These are phyloP conservation scores for Chelonoidis abingdonii DNA, from an alignment of 2,113 vertebrate species.

Conservation along the genomic window DNA sequence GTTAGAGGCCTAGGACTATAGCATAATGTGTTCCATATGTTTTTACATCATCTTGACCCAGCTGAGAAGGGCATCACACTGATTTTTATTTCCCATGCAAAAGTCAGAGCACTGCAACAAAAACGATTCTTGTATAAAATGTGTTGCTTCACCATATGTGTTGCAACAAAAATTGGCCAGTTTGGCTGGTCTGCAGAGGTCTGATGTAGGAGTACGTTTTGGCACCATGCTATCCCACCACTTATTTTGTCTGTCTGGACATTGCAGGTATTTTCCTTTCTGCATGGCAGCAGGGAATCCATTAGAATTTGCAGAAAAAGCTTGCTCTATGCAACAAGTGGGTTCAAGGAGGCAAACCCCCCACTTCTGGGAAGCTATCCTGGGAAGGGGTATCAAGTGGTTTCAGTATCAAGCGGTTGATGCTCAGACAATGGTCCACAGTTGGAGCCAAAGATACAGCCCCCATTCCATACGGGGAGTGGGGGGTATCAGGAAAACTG, in stretches of 20 bases:
- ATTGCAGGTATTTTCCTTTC: neutral
- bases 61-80: neutral
- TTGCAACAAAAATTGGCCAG: neutral
- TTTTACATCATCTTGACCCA: neutral
- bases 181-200: neutral
- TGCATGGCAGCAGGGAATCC: neutral
- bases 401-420: neutral
- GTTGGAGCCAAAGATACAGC: neutral
- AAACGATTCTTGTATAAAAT: neutral
- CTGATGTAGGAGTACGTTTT: neutral
- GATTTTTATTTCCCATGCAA: neutral
- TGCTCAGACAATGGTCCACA: neutral
- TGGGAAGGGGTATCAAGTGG: neutral
- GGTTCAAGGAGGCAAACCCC: rapidly evolving
- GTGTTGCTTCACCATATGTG: neutral
- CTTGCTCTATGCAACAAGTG: neutral
- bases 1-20: neutral
- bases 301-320: neutral
- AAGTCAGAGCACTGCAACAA: neutral
- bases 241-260: neutral
- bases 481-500: neutral
- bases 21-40: neutral
- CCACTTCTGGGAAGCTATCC: neutral
- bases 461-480: neutral
- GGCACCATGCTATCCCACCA: rapidly evolving